Conservation (phyloP, 2,888 invertebrate species). For the Azorinus chamasolen region DNA sequence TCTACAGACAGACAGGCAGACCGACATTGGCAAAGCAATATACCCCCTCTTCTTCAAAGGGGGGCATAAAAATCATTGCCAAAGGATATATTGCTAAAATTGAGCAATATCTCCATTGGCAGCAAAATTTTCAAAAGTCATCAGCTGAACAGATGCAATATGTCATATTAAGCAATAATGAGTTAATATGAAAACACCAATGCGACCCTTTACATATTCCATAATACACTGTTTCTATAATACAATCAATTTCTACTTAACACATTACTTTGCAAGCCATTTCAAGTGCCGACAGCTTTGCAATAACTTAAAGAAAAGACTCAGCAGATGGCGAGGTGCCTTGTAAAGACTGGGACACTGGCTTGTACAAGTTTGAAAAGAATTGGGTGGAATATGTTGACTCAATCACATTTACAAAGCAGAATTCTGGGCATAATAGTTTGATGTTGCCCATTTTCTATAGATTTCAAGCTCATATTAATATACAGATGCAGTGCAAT, state of each 20-base stretch:
- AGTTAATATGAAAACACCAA: constrained; percentile 3
- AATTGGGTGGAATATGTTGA: neutral
- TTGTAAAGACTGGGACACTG: constrained; percentile 3
- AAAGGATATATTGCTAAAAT: constrained; percentile 3
- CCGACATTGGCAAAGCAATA: constrained; percentile 3
- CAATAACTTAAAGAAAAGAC: constrained; percentile 3
- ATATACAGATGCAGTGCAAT: constrained; percentile 1
- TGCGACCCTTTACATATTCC: constrained; percentile 3
- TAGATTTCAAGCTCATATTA: neutral
- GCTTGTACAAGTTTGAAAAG: constrained; percentile 3
- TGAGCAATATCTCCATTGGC: constrained; percentile 3
- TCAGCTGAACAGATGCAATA: constrained; percentile 1
- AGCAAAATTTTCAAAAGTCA: constrained; percentile 1
- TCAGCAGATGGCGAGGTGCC: constrained; percentile 1
- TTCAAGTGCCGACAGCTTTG: constrained; percentile 3
- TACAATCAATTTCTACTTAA: constrained; percentile 3
- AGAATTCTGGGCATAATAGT: neutral
- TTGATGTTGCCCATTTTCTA: neutral
- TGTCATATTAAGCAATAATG: constrained; percentile 3
- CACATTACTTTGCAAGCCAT: constrained; percentile 3
- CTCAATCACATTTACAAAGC: neutral
- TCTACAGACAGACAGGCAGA: no score
- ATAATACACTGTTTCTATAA: constrained; percentile 3
- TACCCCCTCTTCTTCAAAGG: constrained; percentile 3
- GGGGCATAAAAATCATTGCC: no score